Base-by-base conservation (phyloP, 2,797 vertebrate genomes). In the Chelidonichthys spinosus region DNA sequence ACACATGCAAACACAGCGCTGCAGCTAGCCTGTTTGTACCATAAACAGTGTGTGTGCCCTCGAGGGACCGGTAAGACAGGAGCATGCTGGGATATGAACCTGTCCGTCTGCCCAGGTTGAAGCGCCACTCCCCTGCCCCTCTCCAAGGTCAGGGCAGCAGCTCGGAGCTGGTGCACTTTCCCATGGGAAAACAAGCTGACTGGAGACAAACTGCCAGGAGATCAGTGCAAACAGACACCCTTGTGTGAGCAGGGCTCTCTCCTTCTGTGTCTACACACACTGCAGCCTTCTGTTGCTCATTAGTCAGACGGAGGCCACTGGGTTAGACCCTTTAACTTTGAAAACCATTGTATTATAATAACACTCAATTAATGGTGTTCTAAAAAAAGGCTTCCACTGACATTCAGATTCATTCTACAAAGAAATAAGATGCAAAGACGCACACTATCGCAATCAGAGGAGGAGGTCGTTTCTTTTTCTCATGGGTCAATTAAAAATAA, bases 151-250 rank as follows among this genome's bases (percentile, higher is more conserved):
- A 69, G 87, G 71, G 35, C 63, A 55, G 69, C 52, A 11, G 79
- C 69, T 75, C 69, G 35, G n/a, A 56, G 72, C 59, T 63, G 14
- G 40, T 7, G 37, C 55, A 52, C 80, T 47, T 87, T 85, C 85
- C 86, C 89, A 74, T 74, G 87, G 81, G 89, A 90, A 87, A 87
- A 84, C 85, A 74, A 80, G 72, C 46, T 42, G 65, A 79, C 25
- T 84, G 70, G 73, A 84, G 81, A 87, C 87, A 89, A 91, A 92
- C 81, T 89, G 90, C 74, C 76, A 87, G 66, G 7, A 59, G 75
- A 59, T 37, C 67, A 82, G 44, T 47, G 76, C 84, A 92, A 90
- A 92, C 89, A 88, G 55, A 91, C 90, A 87, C 90, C 82, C 61
- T 4, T 4, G 74, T 91, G 90, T 85, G 80, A 89, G 59, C 46